Evolutionary conservation across 2,888 invertebrate genomes (phyloP), one percentile per base, ranked within the genome.

Genomic region (Caenorhabditis sp.): DNA sequence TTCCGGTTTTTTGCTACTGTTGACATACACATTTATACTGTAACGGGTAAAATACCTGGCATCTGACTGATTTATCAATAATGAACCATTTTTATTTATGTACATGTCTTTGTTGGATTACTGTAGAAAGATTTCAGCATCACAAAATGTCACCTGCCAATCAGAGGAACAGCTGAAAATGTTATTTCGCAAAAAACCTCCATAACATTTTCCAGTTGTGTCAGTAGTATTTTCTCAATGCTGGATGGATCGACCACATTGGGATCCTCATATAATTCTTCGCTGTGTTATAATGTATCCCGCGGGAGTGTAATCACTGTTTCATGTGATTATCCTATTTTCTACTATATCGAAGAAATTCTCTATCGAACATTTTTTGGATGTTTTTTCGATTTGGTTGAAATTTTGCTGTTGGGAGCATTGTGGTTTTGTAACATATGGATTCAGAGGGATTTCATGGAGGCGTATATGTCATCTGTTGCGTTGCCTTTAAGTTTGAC

Each of bases 371-470:
- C 75, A 1, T 62, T 70, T 56, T 64, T 75, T 54, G 75, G 75
- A 21, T 62, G 61, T 54, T 67, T 75, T 23, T 75, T 75, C 52
- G 63, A 75, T 58, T 57, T 75, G 8, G 64, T 75, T 36, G 75
- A 75, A 58, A 62, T 68, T 21, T 43, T 75, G 0, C 59, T 70
- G 3, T 62, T 75, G 4, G 64, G 67, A 0, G 75, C 75, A n/a
- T 56, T 75, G 14, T 75, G 75, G 75, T 75, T 75, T 57, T 75
- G 75, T 56, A 75, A 75, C 27, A 61, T 75, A 25, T 75, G 70
- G 70, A 75, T 75, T 7, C 70, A 70, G 20, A 26, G 75, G 1
- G 75, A 75, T 50, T 75, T 75, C 57, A 70, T 67, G 1, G 75
- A 75, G 49, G 70, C 75, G 0, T 75, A 59, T 50, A 63, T 75